Evolutionary conservation across 2,113 vertebrate species (phyloP), one percentile per base, ranked within the genome.

Genomic region (Myodes glareolus): DNA sequence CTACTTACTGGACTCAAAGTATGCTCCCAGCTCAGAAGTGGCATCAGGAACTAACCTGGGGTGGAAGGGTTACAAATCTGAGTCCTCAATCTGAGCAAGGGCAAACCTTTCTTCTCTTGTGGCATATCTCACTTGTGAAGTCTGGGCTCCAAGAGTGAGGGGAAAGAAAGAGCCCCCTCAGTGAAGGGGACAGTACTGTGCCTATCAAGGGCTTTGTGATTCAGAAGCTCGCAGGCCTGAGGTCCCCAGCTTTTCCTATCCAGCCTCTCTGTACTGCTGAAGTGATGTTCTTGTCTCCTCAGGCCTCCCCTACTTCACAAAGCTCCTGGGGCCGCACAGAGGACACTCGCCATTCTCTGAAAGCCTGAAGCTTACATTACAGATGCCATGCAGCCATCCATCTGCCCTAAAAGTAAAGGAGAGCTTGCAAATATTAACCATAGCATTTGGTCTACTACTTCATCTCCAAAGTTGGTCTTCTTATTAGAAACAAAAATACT

Each of bases 201-300:
- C 21, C 19, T 50, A 6, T 36, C n/a, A 58, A 87, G 39, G 5
- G 12, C n/a, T 36, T 11, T 9, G 0, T 25, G 21, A 25, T 33
- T 8, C 42, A 42, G 45, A 63, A 29, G 13, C 33, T 63, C 14
- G 5, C 14, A 76, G 19, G 19, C 16, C 33, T 61, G 61, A 3
- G n/a, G 19, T 45, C 17, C 58, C 42, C 47, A 70, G 50, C 7
- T 55, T 77, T 61, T 76, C 76, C 67, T 31, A 36, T 21, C 13
- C 29, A 47, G 2, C 17, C 4, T 2, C 33, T 65, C 67, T 68
- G 14, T 81, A 17, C 14, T 33, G 5, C 36, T 1, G 21, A 25
- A 11, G 19, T 0, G 0, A 39, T 75, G 31, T 9, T 39, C 50
- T n/a, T 36, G 0, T 50, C 50, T 45, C 58, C 3, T 21, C 4